These are phyloP conservation scores for Myopa tessellatipennis DNA, from an alignment of 2,888 invertebrate species.

Conservation along the genomic window DNA sequence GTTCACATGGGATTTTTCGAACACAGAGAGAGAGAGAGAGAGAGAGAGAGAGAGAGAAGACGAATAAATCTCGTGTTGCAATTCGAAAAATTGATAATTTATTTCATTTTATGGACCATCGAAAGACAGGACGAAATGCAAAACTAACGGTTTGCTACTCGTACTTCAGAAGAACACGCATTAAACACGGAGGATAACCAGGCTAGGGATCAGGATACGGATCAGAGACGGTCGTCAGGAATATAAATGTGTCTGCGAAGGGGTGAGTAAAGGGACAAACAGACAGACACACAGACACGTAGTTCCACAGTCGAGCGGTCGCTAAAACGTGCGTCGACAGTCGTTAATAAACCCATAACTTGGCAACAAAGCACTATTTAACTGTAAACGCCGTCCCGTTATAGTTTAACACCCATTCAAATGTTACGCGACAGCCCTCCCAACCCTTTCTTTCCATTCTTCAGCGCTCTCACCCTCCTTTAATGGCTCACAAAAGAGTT, in stretches of 20 bases:
- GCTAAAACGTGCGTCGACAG: background rate
- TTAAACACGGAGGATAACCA: constrained; percentile 29
- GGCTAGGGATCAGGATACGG: background rate
- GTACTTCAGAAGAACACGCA: constrained; percentile 34
- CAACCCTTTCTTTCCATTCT: background rate
- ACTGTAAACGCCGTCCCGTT: constrained; percentile 7
- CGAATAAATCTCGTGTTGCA: background rate
- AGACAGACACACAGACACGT: background rate
- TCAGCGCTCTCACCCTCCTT: background rate
- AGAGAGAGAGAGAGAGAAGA: background rate
- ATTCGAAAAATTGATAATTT: constrained; percentile 23
- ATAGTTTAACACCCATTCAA: constrained; percentile 26
- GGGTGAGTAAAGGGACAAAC: background rate
- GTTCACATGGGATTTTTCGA: background rate
- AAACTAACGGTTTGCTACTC: constrained; percentile 11
- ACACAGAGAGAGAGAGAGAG: background rate
- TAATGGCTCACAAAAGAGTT: background rate
- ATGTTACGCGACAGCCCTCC: background rate
- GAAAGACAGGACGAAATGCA: background rate
- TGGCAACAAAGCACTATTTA: background rate
- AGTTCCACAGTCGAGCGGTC: background rate
- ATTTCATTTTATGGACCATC: constrained; percentile 17
- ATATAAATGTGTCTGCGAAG: background rate
- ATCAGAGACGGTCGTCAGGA: background rate
- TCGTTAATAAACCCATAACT: constrained; percentile 30